Evolutionary conservation across 2,797 vertebrate species (phyloP).

Genomic region (Nyctalus aviator): DNA sequence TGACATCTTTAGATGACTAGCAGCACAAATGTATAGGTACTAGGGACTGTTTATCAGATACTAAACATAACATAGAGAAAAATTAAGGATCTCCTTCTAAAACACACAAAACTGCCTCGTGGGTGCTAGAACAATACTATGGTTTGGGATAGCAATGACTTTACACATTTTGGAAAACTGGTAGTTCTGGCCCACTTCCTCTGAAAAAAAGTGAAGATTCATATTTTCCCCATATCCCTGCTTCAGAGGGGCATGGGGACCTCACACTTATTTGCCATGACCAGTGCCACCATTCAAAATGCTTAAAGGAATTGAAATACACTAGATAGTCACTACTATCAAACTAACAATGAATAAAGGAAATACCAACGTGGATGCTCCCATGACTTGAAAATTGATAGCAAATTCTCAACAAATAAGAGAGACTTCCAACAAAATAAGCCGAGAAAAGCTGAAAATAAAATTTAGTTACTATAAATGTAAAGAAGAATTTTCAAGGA

Average conservation of each 20-base stretch:
- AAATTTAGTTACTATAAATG: neutral
- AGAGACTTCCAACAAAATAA: constrained; percentile 15
- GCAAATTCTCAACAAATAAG: neutral
- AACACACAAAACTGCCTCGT: neutral
- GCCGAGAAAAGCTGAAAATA: neutral
- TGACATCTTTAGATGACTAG: neutral
- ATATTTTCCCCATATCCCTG: neutral
- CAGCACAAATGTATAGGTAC: neutral
- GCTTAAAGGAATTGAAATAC: neutral
- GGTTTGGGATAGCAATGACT: neutral
- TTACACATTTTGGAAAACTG: neutral
- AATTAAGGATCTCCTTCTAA: neutral
- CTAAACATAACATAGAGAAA: neutral
- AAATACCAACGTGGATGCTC: neutral
- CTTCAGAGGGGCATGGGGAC: neutral
- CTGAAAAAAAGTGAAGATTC: neutral
- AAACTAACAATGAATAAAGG: neutral
- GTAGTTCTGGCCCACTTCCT: neutral
- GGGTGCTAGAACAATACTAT: neutral
- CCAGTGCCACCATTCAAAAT: neutral
- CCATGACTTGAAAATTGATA: neutral
- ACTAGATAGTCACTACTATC: neutral
- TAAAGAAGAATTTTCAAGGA: constrained; percentile 15
- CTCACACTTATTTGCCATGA: neutral
- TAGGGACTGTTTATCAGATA: neutral